Conservation (phyloP, 2,797 vertebrate species). For the Chaenodraco wilsoni region DNA sequence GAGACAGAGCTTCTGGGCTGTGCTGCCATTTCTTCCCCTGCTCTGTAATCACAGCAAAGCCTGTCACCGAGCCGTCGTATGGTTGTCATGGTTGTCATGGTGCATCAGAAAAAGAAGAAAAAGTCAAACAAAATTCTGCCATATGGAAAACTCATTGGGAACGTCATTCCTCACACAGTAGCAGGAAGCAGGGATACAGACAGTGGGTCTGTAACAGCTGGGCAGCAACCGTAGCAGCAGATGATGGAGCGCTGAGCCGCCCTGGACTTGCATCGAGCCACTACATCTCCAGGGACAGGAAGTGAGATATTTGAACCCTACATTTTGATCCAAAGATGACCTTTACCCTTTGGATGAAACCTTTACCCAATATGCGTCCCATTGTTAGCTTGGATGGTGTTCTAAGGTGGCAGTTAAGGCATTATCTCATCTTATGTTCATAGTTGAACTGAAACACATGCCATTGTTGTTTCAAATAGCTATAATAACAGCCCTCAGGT, state of each 20-base stretch:
- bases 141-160: conserved; percentile 68
- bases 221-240: conserved; percentile 45
- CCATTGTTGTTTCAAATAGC: background rate
- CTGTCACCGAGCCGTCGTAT: conserved; percentile 40
- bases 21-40: conserved; percentile 31
- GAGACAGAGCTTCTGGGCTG: conserved; percentile 41
- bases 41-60: conserved; percentile 58
- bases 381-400: conserved; percentile 2
- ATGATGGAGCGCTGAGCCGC: conserved; percentile 60
- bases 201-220: conserved; percentile 55
- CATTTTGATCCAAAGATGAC: conserved; percentile 35
- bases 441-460: background rate
- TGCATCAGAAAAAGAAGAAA: conserved; percentile 23
- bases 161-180: conserved; percentile 61
- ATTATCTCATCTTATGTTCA: background rate
- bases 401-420: background rate
- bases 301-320: conserved; percentile 40
- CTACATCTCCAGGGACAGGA: conserved; percentile 39
- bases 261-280: conserved; percentile 24
- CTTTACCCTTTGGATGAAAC: background rate
- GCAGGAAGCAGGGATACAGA: conserved; percentile 54
- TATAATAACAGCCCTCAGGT: conserved; percentile 20
- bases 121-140: conserved; percentile 58
- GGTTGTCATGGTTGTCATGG: conserved; percentile 62
- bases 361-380: background rate